Evolutionary conservation across 1,140 invertebrate genomes (phyloP).

Genomic region (Grapholita molesta): DNA sequence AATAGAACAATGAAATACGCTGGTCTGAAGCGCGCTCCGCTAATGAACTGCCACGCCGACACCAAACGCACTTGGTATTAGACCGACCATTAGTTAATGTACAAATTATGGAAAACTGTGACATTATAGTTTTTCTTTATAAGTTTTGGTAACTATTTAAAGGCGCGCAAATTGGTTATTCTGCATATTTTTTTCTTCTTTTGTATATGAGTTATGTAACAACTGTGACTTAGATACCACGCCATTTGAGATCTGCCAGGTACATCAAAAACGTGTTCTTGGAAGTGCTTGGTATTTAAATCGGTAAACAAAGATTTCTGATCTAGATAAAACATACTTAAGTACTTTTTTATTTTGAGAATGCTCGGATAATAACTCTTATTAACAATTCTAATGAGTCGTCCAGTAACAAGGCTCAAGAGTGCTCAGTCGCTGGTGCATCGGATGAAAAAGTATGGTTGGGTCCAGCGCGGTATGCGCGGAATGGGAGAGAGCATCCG

Average conservation of each 20-base stretch:
- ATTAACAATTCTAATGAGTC: constrained; percentile 16
- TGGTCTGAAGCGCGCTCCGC: constrained; percentile 36
- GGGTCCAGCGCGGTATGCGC: constrained; percentile 62
- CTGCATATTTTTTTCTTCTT: not conserved
- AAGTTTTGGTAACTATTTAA: not conserved
- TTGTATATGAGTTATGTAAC: not conserved
- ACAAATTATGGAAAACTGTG: constrained; percentile 19
- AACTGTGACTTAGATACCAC: no score
- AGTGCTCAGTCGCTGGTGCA: constrained; percentile 48
- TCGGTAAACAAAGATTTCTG: not conserved
- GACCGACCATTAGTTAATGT: constrained; percentile 28
- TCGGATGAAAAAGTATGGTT: constrained; percentile 70
- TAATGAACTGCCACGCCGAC: constrained; percentile 40
- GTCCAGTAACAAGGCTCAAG: constrained; percentile 45
- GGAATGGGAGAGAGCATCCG: constrained; percentile 72
- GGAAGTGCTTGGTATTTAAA: not conserved
- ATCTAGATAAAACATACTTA: not conserved
- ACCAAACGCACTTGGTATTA: constrained; percentile 34
- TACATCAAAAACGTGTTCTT: not conserved
- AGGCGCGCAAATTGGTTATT: not conserved
- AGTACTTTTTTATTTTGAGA: not conserved
- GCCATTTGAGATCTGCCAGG: no score
- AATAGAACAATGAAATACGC: constrained; percentile 53
- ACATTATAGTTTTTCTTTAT: not conserved
- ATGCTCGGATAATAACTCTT: constrained; percentile 9